Evolutionary conservation across 1,140 invertebrate species (phyloP).

Genomic region (Eurytemora carolleeae): DNA sequence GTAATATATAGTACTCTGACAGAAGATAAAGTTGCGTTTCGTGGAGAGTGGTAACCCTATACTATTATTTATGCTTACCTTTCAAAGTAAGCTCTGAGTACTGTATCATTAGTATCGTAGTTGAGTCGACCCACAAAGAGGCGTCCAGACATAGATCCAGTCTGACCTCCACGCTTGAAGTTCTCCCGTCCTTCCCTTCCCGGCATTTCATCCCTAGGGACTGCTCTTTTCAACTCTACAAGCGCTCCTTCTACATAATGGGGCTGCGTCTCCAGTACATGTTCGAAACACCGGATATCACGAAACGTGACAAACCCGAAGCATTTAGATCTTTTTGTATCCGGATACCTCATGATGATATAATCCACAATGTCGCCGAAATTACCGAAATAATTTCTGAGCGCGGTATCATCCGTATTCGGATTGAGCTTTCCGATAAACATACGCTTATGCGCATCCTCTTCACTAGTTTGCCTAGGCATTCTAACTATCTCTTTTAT

Average conservation of each 20-base stretch:
- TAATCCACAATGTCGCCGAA: slow-evolving; percentile 95
- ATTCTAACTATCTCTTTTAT: too few relatives aligned
- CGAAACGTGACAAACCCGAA: slow-evolving; percentile 75
- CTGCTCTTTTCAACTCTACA: slow-evolving; percentile 89
- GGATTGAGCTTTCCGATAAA: too few relatives aligned
- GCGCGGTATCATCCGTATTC: too few relatives aligned
- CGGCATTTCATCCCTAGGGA: slow-evolving; percentile 68
- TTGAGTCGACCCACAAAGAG: slow-evolving; percentile 36
- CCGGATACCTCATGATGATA: slow-evolving; percentile 92
- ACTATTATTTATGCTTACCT: too few relatives aligned
- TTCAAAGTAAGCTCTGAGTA: slow-evolving; percentile 29
- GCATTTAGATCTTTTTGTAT: slow-evolving; percentile 38
- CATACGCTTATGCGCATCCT: too few relatives aligned
- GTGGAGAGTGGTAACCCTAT: too few relatives aligned
- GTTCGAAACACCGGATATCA: slow-evolving; percentile 76
- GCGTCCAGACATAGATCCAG: too few relatives aligned
- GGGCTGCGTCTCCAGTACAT: slow-evolving; percentile 67
- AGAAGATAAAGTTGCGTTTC: too few relatives aligned
- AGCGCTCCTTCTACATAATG: slow-evolving; percentile 59
- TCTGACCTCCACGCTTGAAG: too few relatives aligned
- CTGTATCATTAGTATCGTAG: slow-evolving; percentile 32
- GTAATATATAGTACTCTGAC: too few relatives aligned
- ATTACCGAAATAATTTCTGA: slow-evolving; percentile 83
- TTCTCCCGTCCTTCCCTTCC: too few relatives aligned
- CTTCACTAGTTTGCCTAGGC: too few relatives aligned